Evolutionary conservation across 2,113 vertebrate genomes (phyloP), one percentile per base, ranked within the genome.

Genomic region (Puffinus mauretanicus): DNA sequence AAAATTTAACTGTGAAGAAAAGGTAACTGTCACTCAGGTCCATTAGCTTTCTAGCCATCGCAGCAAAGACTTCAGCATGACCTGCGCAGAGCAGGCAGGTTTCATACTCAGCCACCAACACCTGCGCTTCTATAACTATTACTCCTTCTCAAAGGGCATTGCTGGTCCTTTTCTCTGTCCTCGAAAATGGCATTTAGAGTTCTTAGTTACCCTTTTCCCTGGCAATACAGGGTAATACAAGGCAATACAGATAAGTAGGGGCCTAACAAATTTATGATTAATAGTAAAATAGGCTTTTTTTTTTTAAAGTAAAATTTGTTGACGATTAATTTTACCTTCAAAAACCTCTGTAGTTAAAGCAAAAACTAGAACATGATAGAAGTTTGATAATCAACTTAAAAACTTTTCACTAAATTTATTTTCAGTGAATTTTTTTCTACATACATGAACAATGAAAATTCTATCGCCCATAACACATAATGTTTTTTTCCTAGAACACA

Each of bases 401-500:
- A 79, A 61, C 11, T 52, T 49, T 34, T 24, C 29, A 76, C 8
- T n/a, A 36, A 8, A 36, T 24, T 32, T n/a, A 22, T 16, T 61
- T 73, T 82, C 29, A 55, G 7, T 22, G 4, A 1, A 4, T n/a
- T 69, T 72, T 44, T 52, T 69, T 21, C 27, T 42, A 58, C 83
- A 60, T 21, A 51, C 8, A 42, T 9, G 4, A 42, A 34, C 12
- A 82, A 79, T 46, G 51, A 49, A 65, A 61, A 46, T 78, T 60
- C 10, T 30, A 26, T 42, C 1, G 2, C 13, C 34, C 16, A 14
- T 38, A 69, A 64, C 2, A 44, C 5, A 27, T 4, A 77, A 47
- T 7, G 3, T 1, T 3, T 19, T 29, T 40, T 16, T 44, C 9
- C 20, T 26, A 7, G 4, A 29, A n/a, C 15, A 0, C 8, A 85